Conservation (phyloP, 1,140 invertebrate genomes). For the Drosophila lacertosa region DNA sequence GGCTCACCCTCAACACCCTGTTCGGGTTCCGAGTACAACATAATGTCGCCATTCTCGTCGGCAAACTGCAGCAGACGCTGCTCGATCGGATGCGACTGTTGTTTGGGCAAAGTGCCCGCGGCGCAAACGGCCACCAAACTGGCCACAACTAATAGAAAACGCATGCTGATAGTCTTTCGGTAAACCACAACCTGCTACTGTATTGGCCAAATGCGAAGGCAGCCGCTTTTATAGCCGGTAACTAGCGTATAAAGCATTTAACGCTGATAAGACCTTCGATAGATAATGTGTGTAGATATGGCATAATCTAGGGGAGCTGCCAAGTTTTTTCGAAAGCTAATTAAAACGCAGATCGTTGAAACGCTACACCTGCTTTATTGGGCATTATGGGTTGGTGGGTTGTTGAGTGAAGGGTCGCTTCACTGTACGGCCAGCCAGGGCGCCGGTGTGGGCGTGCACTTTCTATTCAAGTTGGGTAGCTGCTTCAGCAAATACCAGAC, state of each 20-base stretch:
- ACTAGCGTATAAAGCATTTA: background rate
- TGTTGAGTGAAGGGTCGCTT: no score
- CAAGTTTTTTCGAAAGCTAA: conserved; percentile 27
- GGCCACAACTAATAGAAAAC: conserved; percentile 77
- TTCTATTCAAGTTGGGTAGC: conserved; percentile 24
- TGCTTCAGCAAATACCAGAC: conserved; percentile 68
- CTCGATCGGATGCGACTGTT: conserved; percentile 33
- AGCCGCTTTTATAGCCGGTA: conserved; percentile 60
- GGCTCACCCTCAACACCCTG: conserved; percentile 66
- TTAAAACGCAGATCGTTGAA: conserved; percentile 60
- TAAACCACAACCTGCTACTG: conserved; percentile 61
- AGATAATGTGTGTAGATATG: conserved; percentile 25
- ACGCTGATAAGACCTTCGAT: conserved; percentile 22
- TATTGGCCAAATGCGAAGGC: conserved; percentile 20
- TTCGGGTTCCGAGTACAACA: conserved; percentile 56
- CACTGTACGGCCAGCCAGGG: conserved; percentile 68
- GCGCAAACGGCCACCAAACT: conserved; percentile 65
- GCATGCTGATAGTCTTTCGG: conserved; percentile 60
- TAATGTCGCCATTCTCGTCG: conserved; percentile 71
- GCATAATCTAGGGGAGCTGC: background rate
- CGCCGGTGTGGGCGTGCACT: conserved; percentile 64
- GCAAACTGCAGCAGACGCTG: conserved; percentile 56
- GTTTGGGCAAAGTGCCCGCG: conserved; percentile 61
- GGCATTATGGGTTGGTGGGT: background rate
- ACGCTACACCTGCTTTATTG: conserved; percentile 6